These are phyloP conservation scores for Acanthaster planci DNA, from an alignment of 35 echinoderm and acorn worm species.

Conservation along the genomic window DNA sequence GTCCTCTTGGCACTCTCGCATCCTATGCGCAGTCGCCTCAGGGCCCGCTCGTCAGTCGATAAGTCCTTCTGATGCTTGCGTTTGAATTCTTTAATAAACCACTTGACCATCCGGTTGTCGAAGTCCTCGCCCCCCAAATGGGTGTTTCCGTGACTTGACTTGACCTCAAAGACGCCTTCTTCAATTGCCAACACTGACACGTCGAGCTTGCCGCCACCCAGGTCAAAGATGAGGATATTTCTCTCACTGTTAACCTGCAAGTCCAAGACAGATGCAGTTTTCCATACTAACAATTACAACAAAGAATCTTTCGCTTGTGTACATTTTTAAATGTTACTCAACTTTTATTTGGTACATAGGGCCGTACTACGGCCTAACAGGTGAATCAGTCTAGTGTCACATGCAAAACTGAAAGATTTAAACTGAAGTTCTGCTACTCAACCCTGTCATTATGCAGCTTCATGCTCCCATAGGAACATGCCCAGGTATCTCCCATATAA, in stretches of 20 bases:
- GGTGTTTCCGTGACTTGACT: conserved; percentile 69
- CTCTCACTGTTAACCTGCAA: conserved; percentile 56
- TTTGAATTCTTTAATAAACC: conserved; percentile 79
- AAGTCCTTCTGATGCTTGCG: conserved; percentile 96
- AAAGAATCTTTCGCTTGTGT: too few relatives aligned
- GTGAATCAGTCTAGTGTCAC: too few relatives aligned
- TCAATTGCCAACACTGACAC: conserved; percentile 80
- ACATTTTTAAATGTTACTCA: too few relatives aligned
- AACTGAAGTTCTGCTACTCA: too few relatives aligned
- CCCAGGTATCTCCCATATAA: too few relatives aligned
- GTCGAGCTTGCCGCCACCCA: conserved; percentile 86
- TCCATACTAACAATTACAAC: too few relatives aligned
- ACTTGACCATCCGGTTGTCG: conserved; percentile 79
- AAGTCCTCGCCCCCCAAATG: conserved; percentile 89
- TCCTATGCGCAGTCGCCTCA: conserved; percentile 78
- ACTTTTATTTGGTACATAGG: too few relatives aligned
- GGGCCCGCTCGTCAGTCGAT: conserved; percentile 49
- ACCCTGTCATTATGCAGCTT: too few relatives aligned
- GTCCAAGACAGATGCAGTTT: too few relatives aligned
- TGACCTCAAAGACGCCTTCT: conserved; percentile 89
- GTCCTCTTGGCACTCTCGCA: conserved; percentile 94
- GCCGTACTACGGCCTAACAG: too few relatives aligned
- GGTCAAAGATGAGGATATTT: conserved; percentile 83
- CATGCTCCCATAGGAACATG: too few relatives aligned
- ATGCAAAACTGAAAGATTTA: too few relatives aligned